These are phyloP conservation scores for Junonia oenone DNA, from an alignment of 2,888 invertebrate species.

Conservation along the genomic window DNA sequence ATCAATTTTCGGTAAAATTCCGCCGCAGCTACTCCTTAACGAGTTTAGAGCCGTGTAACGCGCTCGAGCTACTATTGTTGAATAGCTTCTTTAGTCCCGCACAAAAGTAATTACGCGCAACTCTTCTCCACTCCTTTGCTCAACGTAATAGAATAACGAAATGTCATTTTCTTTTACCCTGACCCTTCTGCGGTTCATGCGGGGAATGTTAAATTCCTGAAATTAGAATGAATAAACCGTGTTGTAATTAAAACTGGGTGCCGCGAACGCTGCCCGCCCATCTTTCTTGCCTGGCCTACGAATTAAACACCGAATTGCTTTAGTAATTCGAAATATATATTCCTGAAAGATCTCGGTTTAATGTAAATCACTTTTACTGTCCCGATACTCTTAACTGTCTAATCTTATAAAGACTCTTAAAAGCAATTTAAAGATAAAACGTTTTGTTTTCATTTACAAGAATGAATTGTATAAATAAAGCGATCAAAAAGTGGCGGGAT, in stretches of 20 bases:
- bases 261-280: constrained; percentile 60
- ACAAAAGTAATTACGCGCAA: constrained; percentile 68
- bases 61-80: constrained; percentile 22
- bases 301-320: constrained; percentile 78
- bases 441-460: background rate
- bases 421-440: background rate
- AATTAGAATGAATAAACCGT: constrained; percentile 77
- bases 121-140: constrained; percentile 65
- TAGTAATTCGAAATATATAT: constrained; percentile 76
- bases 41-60: constrained; percentile 23
- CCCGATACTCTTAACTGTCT: constrained; percentile 47
- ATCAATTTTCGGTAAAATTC: constrained; percentile 19
- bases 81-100: constrained; percentile 35
- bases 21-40: constrained; percentile 20
- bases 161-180: constrained; percentile 77
- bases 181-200: constrained; percentile 77
- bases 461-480: background rate
- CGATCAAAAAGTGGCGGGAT: background rate
- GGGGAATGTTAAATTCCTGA: constrained; percentile 75
- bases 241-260: constrained; percentile 74
- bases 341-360: constrained; percentile 65
- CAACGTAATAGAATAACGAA: constrained; percentile 75
- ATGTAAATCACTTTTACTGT: constrained; percentile 77
- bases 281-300: constrained; percentile 76
- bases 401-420: constrained; percentile 15